Conservation (phyloP, 2,113 vertebrate genomes). For the Hypomesus transpacificus region DNA sequence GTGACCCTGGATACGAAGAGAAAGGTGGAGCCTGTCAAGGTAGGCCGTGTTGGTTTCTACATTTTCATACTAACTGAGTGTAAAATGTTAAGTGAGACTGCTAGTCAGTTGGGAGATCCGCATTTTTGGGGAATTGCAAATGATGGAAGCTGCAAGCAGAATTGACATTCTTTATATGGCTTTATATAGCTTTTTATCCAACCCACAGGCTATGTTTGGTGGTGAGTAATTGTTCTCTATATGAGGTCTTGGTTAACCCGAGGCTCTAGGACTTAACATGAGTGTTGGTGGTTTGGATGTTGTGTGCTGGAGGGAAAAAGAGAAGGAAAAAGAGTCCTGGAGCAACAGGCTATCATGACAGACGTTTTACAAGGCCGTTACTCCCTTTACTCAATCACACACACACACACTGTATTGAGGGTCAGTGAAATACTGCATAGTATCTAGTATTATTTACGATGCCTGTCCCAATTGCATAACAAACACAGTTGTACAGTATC, state of each 20-base stretch:
- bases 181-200: too few relatives aligned
- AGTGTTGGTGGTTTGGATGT: not conserved
- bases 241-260: too few relatives aligned
- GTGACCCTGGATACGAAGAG: conserved; percentile 89
- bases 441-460: conserved; percentile 64
- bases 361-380: conserved; percentile 43
- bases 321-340: not conserved
- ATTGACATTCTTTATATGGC: too few relatives aligned
- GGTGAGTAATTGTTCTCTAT: too few relatives aligned
- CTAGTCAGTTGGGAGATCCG: too few relatives aligned
- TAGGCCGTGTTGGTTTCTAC: conserved; percentile 55
- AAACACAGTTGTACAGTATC: conserved; percentile 61
- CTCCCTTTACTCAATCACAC: conserved; percentile 26
- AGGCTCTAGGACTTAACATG: not conserved
- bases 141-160: too few relatives aligned
- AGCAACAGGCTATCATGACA: not conserved
- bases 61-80: not conserved
- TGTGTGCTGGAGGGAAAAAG: conserved; percentile 3
- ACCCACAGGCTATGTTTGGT: too few relatives aligned
- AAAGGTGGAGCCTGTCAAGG: conserved; percentile 88
- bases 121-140: too few relatives aligned
- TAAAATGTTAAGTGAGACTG: too few relatives aligned
- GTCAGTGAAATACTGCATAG: conserved; percentile 49
- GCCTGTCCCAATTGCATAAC: conserved; percentile 69
- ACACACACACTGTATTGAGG: conserved; percentile 32